These are phyloP conservation scores for Triplophysa yarkandensis DNA, from an alignment of 2,797 vertebrate species.

Conservation along the genomic window DNA sequence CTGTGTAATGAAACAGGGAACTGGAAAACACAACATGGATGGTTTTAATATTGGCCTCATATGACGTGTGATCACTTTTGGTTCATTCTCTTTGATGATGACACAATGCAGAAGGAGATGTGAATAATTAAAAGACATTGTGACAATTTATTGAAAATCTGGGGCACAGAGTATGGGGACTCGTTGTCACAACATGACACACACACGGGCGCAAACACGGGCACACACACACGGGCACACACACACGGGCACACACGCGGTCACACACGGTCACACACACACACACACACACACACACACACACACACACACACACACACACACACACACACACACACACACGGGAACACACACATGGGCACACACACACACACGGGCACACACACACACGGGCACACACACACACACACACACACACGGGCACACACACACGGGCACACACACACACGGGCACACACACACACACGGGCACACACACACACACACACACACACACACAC, in stretches of 20 bases:
- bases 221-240: conserved; percentile 23
- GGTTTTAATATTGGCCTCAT: conserved; percentile 60
- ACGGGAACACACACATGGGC: neutral
- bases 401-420: conserved; percentile 8
- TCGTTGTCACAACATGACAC: conserved; percentile 17
- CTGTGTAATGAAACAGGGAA: conserved; percentile 19
- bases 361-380: neutral
- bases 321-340: neutral
- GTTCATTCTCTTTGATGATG: conserved; percentile 69
- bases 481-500: too few relatives aligned
- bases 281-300: conserved; percentile 2
- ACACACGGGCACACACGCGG: too few relatives aligned
- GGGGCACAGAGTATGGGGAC: conserved; percentile 49
- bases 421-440: neutral
- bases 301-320: neutral
- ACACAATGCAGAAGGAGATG: conserved; percentile 31
- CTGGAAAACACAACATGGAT: conserved; percentile 51
- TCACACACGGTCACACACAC: too few relatives aligned
- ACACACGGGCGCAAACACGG: conserved; percentile 5
- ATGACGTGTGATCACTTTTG: conserved; percentile 56
- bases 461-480: conserved; percentile 7
- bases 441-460: conserved; percentile 2
- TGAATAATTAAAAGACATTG: conserved; percentile 66
- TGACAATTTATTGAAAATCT: conserved; percentile 54
- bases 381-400: neutral